These are phyloP conservation scores for Octopus bimaculoides DNA, from an alignment of 1,140 invertebrate genomes.

Conservation along the genomic window DNA sequence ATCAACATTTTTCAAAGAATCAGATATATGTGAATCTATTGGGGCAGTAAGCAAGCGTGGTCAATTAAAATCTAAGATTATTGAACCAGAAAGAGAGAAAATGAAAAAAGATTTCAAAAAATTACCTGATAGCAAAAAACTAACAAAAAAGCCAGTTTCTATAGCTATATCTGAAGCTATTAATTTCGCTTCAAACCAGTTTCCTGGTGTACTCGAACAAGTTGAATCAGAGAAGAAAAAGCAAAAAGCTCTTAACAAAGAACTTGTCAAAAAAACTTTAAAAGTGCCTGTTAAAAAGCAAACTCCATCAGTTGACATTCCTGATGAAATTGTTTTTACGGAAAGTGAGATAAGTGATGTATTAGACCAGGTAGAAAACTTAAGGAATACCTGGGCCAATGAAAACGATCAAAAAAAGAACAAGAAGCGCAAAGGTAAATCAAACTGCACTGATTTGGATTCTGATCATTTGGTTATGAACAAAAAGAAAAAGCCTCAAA, in stretches of 20 bases:
- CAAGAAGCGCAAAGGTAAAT: conserved; percentile 25
- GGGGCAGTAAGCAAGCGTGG: conserved; percentile 3
- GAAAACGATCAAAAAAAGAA: conserved; percentile 26
- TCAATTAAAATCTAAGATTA: neutral
- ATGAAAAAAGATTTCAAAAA: conserved; percentile 6
- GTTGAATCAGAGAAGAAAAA: conserved; percentile 30
- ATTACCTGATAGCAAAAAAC: neutral
- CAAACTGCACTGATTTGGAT: neutral
- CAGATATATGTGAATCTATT: neutral
- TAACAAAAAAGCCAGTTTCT: neutral
- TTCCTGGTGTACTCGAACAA: conserved; percentile 46
- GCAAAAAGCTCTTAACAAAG: neutral
- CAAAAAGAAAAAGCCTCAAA: conserved; percentile 23
- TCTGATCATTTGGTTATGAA: neutral
- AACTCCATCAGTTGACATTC: conserved; percentile 24
- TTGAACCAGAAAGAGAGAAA: neutral
- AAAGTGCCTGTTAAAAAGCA: neutral
- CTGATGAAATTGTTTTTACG: conserved; percentile 45
- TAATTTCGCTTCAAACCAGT: conserved; percentile 40
- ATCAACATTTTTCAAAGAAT: neutral
- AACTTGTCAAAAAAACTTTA: neutral
- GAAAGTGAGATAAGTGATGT: conserved; percentile 46
- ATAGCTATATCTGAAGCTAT: conserved; percentile 42
- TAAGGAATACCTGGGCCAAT: conserved; percentile 23
- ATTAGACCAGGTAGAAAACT: conserved; percentile 48